Evolutionary conservation across 2,888 invertebrate species (phyloP).

Genomic region (Amphipoea oculea): DNA sequence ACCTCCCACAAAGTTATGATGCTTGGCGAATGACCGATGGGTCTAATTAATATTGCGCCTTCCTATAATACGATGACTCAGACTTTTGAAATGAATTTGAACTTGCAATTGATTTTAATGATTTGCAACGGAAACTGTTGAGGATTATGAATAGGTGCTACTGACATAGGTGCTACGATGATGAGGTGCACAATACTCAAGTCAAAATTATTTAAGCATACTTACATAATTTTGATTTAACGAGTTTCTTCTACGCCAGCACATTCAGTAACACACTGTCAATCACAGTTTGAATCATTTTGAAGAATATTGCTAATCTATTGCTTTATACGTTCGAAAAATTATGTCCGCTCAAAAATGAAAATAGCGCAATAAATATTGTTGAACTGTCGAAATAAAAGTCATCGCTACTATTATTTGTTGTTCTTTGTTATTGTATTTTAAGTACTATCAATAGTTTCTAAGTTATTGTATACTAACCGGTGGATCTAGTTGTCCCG

Average conservation of each 20-base stretch:
- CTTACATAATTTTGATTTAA: neutral
- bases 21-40: conserved; percentile 22
- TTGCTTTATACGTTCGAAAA: neutral
- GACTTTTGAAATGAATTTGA: neutral
- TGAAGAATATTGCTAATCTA: neutral
- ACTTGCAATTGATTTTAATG: conserved; percentile 13
- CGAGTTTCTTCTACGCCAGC: neutral
- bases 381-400: neutral
- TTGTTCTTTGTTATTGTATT: too few relatives aligned
- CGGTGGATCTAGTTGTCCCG: too few relatives aligned
- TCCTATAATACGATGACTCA: conserved; percentile 29
- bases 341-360: neutral
- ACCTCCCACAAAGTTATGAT: conserved; percentile 29
- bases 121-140: neutral
- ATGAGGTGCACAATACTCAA: neutral
- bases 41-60: conserved; percentile 32
- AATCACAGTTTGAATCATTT: neutral
- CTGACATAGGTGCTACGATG: neutral
- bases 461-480: too few relatives aligned
- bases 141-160: neutral
- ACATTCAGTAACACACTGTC: neutral
- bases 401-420: neutral
- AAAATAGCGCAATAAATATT: neutral
- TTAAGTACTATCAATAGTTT: too few relatives aligned
- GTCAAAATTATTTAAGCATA: neutral